Conservation (phyloP, 2,888 invertebrate genomes). For the Cinara cedri region DNA sequence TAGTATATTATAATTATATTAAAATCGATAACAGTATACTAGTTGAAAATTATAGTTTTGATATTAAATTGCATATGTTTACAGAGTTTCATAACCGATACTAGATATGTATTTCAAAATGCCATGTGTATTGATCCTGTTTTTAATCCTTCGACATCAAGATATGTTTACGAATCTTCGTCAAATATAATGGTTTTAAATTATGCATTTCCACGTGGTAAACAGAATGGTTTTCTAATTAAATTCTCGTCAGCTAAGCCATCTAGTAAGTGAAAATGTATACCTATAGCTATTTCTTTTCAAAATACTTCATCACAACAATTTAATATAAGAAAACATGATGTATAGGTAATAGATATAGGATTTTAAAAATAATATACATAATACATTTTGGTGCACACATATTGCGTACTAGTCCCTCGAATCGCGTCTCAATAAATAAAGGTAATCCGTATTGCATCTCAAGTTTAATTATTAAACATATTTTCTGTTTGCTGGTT, state of each 20-base stretch:
- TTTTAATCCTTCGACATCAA: neutral
- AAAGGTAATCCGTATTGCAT: no score
- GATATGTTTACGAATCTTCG: constrained; percentile 13
- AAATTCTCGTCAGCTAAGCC: constrained; percentile 31
- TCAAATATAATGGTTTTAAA: neutral
- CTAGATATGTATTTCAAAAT: no score
- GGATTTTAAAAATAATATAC: no score
- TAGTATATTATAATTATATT: no score
- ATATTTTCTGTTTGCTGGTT: no score
- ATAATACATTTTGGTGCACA: no score
- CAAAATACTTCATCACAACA: neutral
- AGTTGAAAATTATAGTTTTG: neutral
- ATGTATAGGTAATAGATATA: no score
- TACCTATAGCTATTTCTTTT: neutral
- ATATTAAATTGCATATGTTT: neutral
- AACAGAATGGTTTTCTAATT: neutral
- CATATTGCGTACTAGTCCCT: no score
- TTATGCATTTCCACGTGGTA: neutral
- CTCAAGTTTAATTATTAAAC: no score
- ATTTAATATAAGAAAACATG: neutral
- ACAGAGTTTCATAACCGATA: neutral
- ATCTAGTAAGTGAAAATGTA: constrained; percentile 12
- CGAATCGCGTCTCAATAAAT: no score
- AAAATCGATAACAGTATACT: no score
- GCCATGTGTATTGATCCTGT: neutral